phyloP scores from a whole-genome alignment of 92 coral and sea anemone genomes.

The Palythoa grandiflora region DNA sequence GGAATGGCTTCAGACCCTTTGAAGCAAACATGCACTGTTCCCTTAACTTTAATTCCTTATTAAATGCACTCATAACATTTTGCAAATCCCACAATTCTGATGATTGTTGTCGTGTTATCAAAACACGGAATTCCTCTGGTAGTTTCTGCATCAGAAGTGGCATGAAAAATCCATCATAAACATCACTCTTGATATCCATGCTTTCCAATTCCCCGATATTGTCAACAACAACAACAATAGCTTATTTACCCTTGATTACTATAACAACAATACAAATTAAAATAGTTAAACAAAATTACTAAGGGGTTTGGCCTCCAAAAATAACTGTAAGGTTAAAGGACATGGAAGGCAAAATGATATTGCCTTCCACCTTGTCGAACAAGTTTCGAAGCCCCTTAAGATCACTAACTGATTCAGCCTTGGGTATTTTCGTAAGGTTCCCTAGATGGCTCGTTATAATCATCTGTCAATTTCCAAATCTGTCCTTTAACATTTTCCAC shows the following conservation, averaged over 20 bases:
- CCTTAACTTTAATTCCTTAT: slow-evolving; percentile 2
- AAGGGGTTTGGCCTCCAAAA: too few relatives aligned
- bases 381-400: neutral
- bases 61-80: neutral
- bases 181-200: neutral
- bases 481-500: neutral
- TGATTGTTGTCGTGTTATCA: neutral
- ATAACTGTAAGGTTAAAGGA: too few relatives aligned
- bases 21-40: slow-evolving; percentile 4
- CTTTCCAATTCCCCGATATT: neutral
- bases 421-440: neutral
- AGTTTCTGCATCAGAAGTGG: slow-evolving; percentile 5
- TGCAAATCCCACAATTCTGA: neutral
- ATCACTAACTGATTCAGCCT: neutral
- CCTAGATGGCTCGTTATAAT: neutral
- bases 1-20: neutral
- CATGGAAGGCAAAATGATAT: neutral
- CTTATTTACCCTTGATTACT: too few relatives aligned
- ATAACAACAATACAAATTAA: too few relatives aligned
- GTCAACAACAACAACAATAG: too few relatives aligned
- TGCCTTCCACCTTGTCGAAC: neutral
- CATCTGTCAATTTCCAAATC: neutral
- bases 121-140: neutral
- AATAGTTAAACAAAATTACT: too few relatives aligned
- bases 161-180: neutral